Conservation (phyloP, 2,888 invertebrate genomes). For the Xanthorhoe designata region DNA sequence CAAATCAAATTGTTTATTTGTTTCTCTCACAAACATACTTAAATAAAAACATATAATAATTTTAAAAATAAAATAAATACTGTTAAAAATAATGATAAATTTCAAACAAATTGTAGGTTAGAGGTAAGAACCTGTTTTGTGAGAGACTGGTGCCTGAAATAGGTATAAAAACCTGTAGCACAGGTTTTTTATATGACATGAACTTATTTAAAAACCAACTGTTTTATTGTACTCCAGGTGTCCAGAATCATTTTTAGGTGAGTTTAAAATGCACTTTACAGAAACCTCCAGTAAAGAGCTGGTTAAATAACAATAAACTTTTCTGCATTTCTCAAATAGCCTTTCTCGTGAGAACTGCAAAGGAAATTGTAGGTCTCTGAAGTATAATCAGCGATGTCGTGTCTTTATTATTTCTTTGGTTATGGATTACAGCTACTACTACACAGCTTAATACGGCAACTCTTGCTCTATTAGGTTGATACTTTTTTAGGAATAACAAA, state of each 20-base stretch:
- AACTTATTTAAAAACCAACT: background rate
- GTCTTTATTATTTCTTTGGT: slow-evolving; percentile 23
- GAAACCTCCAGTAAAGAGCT: slow-evolving; percentile 12
- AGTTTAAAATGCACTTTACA: slow-evolving; percentile 10
- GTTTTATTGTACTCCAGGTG: background rate
- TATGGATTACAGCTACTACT: background rate
- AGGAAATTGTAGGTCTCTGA: slow-evolving; percentile 23
- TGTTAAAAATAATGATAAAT: too few relatives aligned
- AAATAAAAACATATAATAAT: too few relatives aligned
- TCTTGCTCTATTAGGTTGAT: background rate
- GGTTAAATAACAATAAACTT: slow-evolving; percentile 40
- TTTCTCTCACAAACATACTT: too few relatives aligned
- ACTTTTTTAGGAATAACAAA: background rate
- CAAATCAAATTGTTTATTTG: too few relatives aligned
- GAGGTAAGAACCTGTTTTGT: too few relatives aligned
- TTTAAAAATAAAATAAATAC: too few relatives aligned
- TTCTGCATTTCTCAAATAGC: slow-evolving; percentile 11
- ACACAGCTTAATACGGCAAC: background rate
- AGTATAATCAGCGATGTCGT: slow-evolving; percentile 26
- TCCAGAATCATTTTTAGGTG: slow-evolving; percentile 33
- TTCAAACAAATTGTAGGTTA: too few relatives aligned
- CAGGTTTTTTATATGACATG: too few relatives aligned
- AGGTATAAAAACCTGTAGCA: too few relatives aligned
- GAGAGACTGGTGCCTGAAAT: too few relatives aligned
- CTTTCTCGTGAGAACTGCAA: slow-evolving; percentile 24